Conservation (phyloP, 1,140 invertebrate genomes). For the Andricus grossulariae region DNA sequence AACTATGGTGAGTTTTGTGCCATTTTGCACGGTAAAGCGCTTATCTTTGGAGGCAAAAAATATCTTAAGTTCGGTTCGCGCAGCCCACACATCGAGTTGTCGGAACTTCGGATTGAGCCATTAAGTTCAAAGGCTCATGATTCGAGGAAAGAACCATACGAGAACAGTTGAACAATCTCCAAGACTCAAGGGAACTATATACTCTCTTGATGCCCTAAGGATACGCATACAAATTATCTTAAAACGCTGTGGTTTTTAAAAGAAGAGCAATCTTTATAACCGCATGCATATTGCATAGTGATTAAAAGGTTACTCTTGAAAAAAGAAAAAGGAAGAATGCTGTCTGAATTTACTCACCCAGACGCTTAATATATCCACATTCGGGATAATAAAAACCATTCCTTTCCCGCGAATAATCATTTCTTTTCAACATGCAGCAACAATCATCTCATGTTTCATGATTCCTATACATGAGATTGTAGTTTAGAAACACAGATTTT, state of each 20-base stretch:
- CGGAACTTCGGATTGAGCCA: slow-evolving; percentile 67
- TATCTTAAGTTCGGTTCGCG: slow-evolving; percentile 53
- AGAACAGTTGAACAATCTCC: slow-evolving; percentile 21
- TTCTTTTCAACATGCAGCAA: not conserved
- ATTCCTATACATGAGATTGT: not conserved
- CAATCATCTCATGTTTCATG: not conserved
- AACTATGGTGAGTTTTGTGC: slow-evolving; percentile 59
- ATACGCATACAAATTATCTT: not conserved
- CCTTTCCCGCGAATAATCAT: not conserved
- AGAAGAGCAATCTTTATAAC: not conserved
- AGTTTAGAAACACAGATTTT: slow-evolving; percentile 32
- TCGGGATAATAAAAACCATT: not conserved
- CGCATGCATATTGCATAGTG: no score
- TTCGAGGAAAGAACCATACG: slow-evolving; percentile 44
- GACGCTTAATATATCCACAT: no score
- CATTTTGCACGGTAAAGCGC: slow-evolving; percentile 54
- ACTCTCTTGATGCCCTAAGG: not conserved
- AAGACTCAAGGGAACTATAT: not conserved
- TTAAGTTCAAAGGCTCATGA: slow-evolving; percentile 49
- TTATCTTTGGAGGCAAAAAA: slow-evolving; percentile 54
- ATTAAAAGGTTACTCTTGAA: no score
- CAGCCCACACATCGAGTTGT: slow-evolving; percentile 66
- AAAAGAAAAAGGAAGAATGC: no score
- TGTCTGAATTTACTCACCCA: no score
- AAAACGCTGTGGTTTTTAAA: not conserved